Base-by-base conservation (phyloP, 1,140 invertebrate genomes). In the Tenebrio molitor region DNA sequence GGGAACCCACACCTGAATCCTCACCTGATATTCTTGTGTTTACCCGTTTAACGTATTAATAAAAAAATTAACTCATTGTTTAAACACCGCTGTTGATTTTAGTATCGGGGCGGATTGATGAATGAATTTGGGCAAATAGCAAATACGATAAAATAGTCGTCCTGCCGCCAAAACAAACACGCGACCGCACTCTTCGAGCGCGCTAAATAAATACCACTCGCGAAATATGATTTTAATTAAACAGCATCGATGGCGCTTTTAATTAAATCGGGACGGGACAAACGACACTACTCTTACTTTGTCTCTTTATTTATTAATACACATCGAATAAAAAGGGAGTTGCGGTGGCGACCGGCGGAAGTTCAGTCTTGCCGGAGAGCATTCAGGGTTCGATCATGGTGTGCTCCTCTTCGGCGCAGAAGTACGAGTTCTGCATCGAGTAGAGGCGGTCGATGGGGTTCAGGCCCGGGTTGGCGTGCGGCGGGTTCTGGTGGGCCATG, bases 361-460 rank as follows among this genome's bases (percentile, higher is more conserved):
- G 10, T 50, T 58, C 50, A 58, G 50, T 58, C 50, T 58, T 58
- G 23, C 10, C 10, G 44, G 16, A 10, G 50, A 53, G 29, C 17
- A 64, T 76, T 77, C 71, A 80, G 33, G 77, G 75, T 73, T 83
- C 81, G 67, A 78, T 76, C 29, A 73, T 72, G 23, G n/a, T 58
- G 14, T 67, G 23, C 15, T 74, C 69, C 21, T 89, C 87, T 63
- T 89, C 88, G 5, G 84, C 85, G 68, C 88, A 86, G 82, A 89
- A 89, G 76, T 89, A 89, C 1, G 87, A 88, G 74, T 84, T 89
- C 77, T 89, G 88, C 88, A 89, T 89, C 33, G 88, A 89, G 72
- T 89, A 89, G 0, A 89, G 80, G 19, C 88, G 83, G 82, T 89
- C 88, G 67, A 89, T 89, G 1, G 88, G 88, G 80, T 89, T 89